These are phyloP conservation scores for Ptiloglossa arizonensis DNA, from an alignment of 1,140 invertebrate species.

Conservation along the genomic window DNA sequence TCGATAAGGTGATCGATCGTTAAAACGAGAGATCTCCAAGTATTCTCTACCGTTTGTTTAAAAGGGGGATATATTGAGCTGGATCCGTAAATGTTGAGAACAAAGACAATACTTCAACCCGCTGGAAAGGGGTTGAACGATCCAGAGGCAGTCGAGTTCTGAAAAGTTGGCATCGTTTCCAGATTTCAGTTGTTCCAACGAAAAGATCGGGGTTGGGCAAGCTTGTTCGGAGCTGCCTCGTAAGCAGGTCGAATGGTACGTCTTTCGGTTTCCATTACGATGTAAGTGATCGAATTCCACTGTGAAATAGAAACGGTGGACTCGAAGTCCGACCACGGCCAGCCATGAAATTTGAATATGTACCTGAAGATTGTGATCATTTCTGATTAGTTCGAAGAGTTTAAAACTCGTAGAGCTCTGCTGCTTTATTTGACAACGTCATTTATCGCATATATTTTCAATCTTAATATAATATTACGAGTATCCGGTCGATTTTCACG, in stretches of 20 bases:
- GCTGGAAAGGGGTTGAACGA: neutral
- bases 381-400: neutral
- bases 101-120: neutral
- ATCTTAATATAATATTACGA: no score
- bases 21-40: neutral
- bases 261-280: slow-evolving; percentile 70
- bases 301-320: slow-evolving; percentile 16
- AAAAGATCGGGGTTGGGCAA: slow-evolving; percentile 30
- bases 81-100: neutral
- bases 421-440: no score
- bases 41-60: neutral
- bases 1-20: no score
- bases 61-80: neutral
- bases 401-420: no score
- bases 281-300: slow-evolving; percentile 68
- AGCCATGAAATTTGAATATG: neutral
- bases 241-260: slow-evolving; percentile 73
- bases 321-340: neutral
- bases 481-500: no score
- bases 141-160: slow-evolving; percentile 7
- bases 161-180: slow-evolving; percentile 75
- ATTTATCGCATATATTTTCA: no score
- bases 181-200: slow-evolving; percentile 68
- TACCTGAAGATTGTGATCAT: neutral
- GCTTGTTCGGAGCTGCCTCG: slow-evolving; percentile 57